Percentiles rank a stretch among this genome's conserved stretches.
These are phyloP conservation scores for Platycnemis pennipes DNA, from an alignment of 2,888 invertebrate genomes.

Conservation along the genomic window DNA sequence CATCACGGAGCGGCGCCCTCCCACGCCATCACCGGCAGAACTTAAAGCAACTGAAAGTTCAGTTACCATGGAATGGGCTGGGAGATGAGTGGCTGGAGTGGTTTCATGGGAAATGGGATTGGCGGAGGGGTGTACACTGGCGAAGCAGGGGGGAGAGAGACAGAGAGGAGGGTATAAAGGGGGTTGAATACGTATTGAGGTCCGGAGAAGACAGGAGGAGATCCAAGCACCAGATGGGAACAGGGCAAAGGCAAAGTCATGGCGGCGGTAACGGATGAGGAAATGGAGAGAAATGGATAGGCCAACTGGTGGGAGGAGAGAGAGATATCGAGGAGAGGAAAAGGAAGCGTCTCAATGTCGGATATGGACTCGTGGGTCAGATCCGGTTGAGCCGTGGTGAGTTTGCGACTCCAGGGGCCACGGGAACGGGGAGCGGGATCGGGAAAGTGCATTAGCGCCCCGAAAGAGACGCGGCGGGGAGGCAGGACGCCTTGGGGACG, in stretches of 20 bases:
- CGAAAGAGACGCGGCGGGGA: not conserved
- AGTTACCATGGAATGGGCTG: not conserved
- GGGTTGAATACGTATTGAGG: too few relatives aligned
- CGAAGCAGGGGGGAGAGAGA: not conserved
- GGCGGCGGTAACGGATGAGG: not conserved
- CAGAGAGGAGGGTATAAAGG: not conserved
- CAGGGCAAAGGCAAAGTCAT: not conserved
- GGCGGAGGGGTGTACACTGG: not conserved
- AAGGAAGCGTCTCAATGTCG: not conserved
- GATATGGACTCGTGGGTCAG: constrained; percentile 17
- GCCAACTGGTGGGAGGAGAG: not conserved
- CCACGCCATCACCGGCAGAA: not conserved
- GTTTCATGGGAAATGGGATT: not conserved
- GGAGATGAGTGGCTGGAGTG: not conserved
- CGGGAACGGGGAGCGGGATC: not conserved
- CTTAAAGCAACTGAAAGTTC: not conserved
- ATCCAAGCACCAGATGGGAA: not conserved
- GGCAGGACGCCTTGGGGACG: constrained; percentile 18
- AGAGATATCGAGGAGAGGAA: not conserved
- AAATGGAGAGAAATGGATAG: constrained; percentile 16
- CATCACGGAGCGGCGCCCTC: constrained; percentile 17
- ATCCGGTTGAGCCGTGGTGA: not conserved
- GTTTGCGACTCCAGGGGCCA: not conserved
- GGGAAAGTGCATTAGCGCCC: constrained; percentile 59
- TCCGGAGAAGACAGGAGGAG: not conserved